Base-by-base conservation (phyloP, 2,797 vertebrate species). In the Rhinatrema bivittatum region DNA sequence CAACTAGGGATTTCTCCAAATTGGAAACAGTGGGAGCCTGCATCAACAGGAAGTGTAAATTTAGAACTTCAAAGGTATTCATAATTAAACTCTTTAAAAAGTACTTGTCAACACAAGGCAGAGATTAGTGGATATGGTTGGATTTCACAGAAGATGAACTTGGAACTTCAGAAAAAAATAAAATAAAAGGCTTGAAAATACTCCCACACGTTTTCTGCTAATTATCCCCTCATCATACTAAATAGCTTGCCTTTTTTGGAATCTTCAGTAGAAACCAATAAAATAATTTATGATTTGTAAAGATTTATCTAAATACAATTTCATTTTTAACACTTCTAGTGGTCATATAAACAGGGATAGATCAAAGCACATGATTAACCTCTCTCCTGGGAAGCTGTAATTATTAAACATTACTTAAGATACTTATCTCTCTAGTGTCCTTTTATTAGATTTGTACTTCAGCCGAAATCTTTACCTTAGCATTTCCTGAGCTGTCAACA, bases 401-500 rank as follows among this genome's bases (percentile, higher is more conserved):
- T 39, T 29, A 39, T 33, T 21, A 52, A n/a, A 42, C 9, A 35
- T 25, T 36, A 32, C 39, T 29, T 42, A 18, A 24, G 17, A 44
- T 29, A 32, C 37, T 42, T n/a, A 37, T 16, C 32, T 33, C 25
- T 14, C 17, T 5, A 1, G 1, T 33, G 14, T n/a, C 36, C 46
- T 51, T 53, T 60, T 49, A 24, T 43, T 29, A n/a, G 23, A 16
- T 22, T 10, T 42, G 34, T 35, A 10, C 11, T 29, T 20, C 25
- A 36, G 21, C 18, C 43, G 13, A 36, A 48, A 36, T 33, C 7
- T 36, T 50, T 26, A 24, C 44, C 27, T 47, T 58, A 30, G 27
- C 10, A 16, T 39, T 52, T 56, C 42, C 41, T 49, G 48, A 29
- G 30, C 35, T 43, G 36, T 41, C 48, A 57, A 31, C 18, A 35